These are phyloP conservation scores for Rhea americana DNA, from an alignment of 2,113 vertebrate species.

Conservation along the genomic window DNA sequence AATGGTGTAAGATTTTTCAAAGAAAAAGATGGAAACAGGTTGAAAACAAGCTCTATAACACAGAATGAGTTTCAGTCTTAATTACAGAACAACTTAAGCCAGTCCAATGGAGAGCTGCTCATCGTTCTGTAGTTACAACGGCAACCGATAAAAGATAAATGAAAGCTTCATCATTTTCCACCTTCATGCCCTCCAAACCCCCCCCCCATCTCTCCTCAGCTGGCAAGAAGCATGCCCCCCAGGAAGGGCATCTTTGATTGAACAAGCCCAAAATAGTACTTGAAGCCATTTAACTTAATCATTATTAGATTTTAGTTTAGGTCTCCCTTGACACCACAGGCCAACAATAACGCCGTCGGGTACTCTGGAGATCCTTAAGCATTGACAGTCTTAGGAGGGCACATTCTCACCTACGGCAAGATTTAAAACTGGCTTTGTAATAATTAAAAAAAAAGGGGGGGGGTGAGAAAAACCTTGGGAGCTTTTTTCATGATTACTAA, in stretches of 20 bases:
- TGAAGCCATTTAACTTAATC: constrained; percentile 66
- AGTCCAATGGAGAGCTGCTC: not conserved
- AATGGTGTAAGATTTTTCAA: not conserved
- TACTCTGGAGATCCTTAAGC: constrained; percentile 58
- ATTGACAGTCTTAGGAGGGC: constrained; percentile 1
- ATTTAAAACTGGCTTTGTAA: constrained; percentile 66
- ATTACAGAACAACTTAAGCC: not conserved
- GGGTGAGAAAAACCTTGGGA: not conserved
- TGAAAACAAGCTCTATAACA: not conserved
- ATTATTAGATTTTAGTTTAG: constrained; percentile 63
- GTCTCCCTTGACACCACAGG: constrained; percentile 28
- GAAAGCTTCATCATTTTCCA: not conserved
- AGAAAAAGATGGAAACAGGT: not conserved
- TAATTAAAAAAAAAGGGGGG: not conserved
- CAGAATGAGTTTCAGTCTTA: not conserved
- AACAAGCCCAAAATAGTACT: constrained; percentile 45
- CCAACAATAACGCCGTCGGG: constrained; percentile 49
- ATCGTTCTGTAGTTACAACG: not conserved
- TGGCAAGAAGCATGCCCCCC: not conserved
- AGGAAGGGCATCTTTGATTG: not conserved
- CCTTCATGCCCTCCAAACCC: not conserved
- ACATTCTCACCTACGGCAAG: constrained; percentile 58
- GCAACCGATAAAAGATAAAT: not conserved
- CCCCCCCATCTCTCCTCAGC: accelerated
- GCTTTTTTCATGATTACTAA: constrained; percentile 69